Evolutionary conservation across 2,888 invertebrate genomes (phyloP).

Genomic region (Lasioglossum zephyrum): DNA sequence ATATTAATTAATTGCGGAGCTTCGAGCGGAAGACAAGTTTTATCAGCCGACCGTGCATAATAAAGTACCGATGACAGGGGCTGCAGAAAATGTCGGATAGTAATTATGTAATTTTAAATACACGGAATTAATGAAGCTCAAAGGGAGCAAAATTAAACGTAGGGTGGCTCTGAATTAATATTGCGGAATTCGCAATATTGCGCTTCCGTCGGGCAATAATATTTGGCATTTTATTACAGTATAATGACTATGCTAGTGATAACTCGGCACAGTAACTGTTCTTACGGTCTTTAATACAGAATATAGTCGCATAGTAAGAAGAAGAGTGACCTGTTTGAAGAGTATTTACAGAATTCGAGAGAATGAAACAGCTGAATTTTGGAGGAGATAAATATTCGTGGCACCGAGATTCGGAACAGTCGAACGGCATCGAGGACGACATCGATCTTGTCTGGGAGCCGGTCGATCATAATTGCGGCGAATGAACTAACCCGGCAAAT

Average conservation of each 20-base stretch:
- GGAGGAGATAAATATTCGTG: neutral
- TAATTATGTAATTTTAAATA: neutral
- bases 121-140: neutral
- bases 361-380: no score
- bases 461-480: constrained; percentile 71
- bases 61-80: neutral
- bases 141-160: neutral
- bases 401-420: neutral
- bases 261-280: no score
- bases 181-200: neutral
- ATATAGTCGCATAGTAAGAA: no score
- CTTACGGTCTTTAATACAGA: no score
- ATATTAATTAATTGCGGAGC: constrained; percentile 30
- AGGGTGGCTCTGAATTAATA: neutral
- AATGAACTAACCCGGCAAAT: constrained; percentile 76
- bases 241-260: neutral
- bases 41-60: constrained; percentile 50
- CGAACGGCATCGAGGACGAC: neutral
- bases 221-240: neutral
- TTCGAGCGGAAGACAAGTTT: constrained; percentile 41
- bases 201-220: neutral
- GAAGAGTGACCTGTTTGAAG: no score
- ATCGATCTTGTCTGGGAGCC: neutral
- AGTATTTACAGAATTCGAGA: no score
- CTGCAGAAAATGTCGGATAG: neutral